These are phyloP conservation scores for Galemys pyrenaicus DNA, from an alignment of 2,113 vertebrate genomes.

Conservation along the genomic window DNA sequence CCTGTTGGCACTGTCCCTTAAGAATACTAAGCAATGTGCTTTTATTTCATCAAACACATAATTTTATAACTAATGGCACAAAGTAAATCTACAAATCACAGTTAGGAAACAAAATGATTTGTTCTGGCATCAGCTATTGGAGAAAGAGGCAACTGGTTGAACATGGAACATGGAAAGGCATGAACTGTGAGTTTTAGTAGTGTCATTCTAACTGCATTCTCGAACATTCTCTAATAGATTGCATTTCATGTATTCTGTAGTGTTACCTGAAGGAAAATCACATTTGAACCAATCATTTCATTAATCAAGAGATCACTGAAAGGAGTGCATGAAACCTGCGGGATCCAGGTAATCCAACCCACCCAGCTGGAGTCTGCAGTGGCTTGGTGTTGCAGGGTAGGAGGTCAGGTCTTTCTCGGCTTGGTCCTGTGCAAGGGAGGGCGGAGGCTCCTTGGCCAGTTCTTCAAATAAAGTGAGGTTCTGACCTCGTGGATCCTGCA, in stretches of 20 bases:
- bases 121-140: conserved; percentile 63
- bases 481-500: conserved; percentile 80
- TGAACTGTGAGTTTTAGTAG: conserved; percentile 9
- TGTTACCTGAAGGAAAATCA: conserved; percentile 75
- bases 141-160: conserved; percentile 49
- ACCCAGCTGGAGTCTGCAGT: conserved; percentile 72
- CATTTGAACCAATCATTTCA: conserved; percentile 34
- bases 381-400: conserved; percentile 8
- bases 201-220: conserved; percentile 45
- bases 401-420: conserved; percentile 78
- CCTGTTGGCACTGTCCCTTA: neutral
- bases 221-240: neutral
- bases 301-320: conserved; percentile 80
- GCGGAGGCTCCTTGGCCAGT: conserved; percentile 46
- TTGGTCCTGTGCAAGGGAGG: conserved; percentile 65
- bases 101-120: conserved; percentile 54
- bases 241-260: conserved; percentile 59
- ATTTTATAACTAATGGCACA: conserved; percentile 63
- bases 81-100: conserved; percentile 65
- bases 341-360: conserved; percentile 93
- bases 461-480: conserved; percentile 73
- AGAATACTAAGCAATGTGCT: conserved; percentile 57
- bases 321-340: conserved; percentile 81
- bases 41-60: conserved; percentile 65
- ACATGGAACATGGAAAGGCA: conserved; percentile 41